Percentiles rank a stretch among this genome's conserved stretches.
Evolutionary conservation across 2,113 vertebrate species (phyloP).

Genomic region (Tricholaema leucomelas): DNA sequence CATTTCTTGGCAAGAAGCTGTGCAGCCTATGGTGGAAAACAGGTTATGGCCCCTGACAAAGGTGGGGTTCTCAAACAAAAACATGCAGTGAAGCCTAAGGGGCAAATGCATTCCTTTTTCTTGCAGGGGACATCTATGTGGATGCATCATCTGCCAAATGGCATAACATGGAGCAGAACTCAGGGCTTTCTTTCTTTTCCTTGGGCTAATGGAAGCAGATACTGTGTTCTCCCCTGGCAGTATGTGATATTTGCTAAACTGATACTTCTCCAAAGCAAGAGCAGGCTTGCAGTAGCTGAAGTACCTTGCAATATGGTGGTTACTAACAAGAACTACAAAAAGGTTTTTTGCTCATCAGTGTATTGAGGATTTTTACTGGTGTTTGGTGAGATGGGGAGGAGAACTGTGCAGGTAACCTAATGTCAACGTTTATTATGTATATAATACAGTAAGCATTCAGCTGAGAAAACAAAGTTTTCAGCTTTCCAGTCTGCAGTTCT

Average conservation of each 20-base stretch:
- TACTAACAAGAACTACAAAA: background rate
- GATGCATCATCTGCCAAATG: background rate
- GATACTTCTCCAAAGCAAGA: background rate
- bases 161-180: background rate
- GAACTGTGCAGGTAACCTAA: background rate
- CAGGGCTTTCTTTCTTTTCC: background rate
- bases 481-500: background rate
- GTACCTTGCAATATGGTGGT: background rate
- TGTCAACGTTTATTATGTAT: background rate
- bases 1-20: slow-evolving; percentile 25
- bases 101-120: background rate
- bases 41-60: background rate
- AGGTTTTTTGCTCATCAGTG: background rate
- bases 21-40: background rate
- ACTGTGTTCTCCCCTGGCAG: rapidly evolving
- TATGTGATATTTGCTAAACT: background rate
- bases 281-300: background rate
- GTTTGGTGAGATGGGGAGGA: background rate
- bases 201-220: background rate
- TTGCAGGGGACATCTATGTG: background rate
- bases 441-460: background rate
- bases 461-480: background rate
- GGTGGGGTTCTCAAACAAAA: background rate
- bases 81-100: background rate
- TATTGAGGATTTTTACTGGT: background rate